Evolutionary conservation across 2,113 vertebrate genomes (phyloP), one percentile per base, ranked within the genome.

Genomic region (Grallaria varia): DNA sequence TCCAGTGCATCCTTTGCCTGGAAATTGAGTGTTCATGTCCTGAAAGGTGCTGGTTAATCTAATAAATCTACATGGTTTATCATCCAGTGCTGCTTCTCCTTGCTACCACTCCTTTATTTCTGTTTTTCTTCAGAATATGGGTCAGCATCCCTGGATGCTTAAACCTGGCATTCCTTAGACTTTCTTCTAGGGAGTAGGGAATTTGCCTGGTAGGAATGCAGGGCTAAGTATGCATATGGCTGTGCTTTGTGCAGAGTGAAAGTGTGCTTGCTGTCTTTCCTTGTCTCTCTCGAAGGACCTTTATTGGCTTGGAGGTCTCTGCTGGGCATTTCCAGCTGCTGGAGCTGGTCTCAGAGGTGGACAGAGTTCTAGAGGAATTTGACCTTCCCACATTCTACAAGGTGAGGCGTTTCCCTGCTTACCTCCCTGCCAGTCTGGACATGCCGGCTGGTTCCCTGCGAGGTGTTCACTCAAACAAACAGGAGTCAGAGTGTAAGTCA

Each of bases 321-420:
- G 78, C 97, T 27, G 99, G 99, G n/a, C 98, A 98, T 16, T 83
- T 97, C 83, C 98, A 99, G 93, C 84, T 99, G 91, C 94, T 98
- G 92, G 98, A 99, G 33, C 76, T 99, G 68, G 98, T 98, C 68
- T 98, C 97, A 1, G 98, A 98, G 50, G 98, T 99, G 31, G 99
- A 99, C 90, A 92, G 78, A 95, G 98, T 98, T 24, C 98, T 99
- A 98, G 95, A 98, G 49, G 99, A 99, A 74, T 99, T 99, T 90
- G 93, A 95, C 88, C 98, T 99, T 62, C 96, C 98, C 33, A 98
- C 98, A 2, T 99, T 99, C 92, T 99, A 99, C 94, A 97, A 99
- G 98, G 99, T 99, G 91, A 96, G 78, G 33, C 3, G 3, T 84
- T 44, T 78, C 31, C 30, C 62, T 27, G 23, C 50, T 66, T 52